Evolutionary conservation across 2,888 invertebrate genomes (phyloP).

Genomic region (Microplitis manilae): DNA sequence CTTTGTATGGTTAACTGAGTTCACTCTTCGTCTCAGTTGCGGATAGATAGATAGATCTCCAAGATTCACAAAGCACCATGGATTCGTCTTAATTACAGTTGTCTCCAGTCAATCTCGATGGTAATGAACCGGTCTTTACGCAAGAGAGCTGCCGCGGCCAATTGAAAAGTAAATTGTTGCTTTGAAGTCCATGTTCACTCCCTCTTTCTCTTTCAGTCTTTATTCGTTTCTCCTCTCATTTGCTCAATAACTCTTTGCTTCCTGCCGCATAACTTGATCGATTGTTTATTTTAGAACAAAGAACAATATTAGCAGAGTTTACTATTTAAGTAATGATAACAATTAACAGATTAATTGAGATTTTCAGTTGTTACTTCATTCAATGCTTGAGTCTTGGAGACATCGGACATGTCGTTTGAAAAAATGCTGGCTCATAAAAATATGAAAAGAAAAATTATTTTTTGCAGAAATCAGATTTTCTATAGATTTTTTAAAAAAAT

Average conservation of each 20-base stretch:
- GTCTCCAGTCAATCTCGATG: constrained; percentile 71
- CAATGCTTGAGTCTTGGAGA: no score
- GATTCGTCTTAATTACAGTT: constrained; percentile 70
- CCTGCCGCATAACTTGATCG: background rate
- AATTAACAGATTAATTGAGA: no score
- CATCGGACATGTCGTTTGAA: no score
- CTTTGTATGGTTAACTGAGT: constrained; percentile 39
- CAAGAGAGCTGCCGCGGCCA: constrained; percentile 20
- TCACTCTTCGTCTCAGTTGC: constrained; percentile 42
- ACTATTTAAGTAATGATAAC: no score
- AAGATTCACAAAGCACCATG: constrained; percentile 59
- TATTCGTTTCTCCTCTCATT: background rate
- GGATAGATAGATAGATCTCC: constrained; percentile 32
- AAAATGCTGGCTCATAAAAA: no score
- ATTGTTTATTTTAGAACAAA: no score
- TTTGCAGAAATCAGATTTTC: no score
- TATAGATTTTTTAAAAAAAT: no score
- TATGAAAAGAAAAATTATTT: no score
- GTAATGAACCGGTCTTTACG: constrained; percentile 66
- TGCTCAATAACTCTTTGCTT: background rate
- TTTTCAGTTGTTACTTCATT: no score
- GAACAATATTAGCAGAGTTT: no score
- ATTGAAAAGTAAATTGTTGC: constrained; percentile 17
- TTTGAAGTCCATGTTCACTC: background rate
- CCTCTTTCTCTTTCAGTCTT: background rate